Base-by-base conservation (phyloP, 1,140 invertebrate species). In the Drosophila sp. region DNA sequence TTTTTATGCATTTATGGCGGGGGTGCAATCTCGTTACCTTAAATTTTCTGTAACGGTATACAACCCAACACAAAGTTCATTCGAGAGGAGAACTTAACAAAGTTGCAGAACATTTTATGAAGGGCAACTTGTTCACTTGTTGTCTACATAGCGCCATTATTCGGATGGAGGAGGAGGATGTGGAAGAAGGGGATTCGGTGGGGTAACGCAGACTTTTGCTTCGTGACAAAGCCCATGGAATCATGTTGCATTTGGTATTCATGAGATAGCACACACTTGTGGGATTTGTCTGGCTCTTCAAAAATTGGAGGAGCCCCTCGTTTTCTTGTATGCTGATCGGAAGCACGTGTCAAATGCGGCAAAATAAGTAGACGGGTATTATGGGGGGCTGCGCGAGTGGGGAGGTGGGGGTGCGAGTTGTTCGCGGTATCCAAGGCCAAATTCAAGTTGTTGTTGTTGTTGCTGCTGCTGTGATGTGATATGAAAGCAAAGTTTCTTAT, bases 331-430 rank as follows among this genome's bases (percentile, higher is more conserved):
- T 44, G 50, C 72, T 78, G 85, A 89, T 89, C 84, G 84, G 84
- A 89, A 89, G 84, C 84, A 89, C 84, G 84, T 84, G 84, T 89
- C 84, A 89, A 89, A 80, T 83, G 81, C 72, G 70, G 77, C 79
- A 70, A 40, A 60, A 50, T 60, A 69, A 79, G 60, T 66, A 66
- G 66, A 58, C 50, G 64, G 32, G 58, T 17, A 4, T 7, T 1
- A 25, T 23, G 27, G 27, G 27, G 8, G 30, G 25, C 33, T n/a
- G 40, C 11, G 40, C 35, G 72, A 32, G 32, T 54, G n/a, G 17
- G 23, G 17, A 2, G 44, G 17, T 23, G 6, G 5, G 6, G 17
- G 6, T 27, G 44, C 44, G 25, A 47, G 44, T 47, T 50, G 44
- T 25, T 47, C 8, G 23, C 23, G 6, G 4, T 44, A 44, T 38